Conservation (phyloP, 2,797 vertebrate genomes). For the Neomorphus geoffroyi region DNA sequence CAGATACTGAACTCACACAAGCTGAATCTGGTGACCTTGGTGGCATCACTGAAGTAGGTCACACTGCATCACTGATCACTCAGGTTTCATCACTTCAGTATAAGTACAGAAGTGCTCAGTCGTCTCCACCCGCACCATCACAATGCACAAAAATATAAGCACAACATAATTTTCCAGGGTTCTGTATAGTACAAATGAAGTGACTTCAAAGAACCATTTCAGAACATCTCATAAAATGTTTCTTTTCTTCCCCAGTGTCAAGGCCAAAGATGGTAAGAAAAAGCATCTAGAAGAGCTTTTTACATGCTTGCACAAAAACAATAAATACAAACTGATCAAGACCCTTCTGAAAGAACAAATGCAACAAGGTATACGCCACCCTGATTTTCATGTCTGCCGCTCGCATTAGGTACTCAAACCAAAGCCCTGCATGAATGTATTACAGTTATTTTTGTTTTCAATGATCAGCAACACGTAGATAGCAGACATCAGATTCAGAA, state of each 20-base stretch:
- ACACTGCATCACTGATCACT: background rate
- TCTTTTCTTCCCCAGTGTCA: background rate
- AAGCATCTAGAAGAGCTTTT: background rate
- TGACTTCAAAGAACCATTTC: background rate
- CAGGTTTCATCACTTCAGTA: background rate
- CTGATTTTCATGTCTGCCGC: background rate
- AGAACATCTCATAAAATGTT: background rate
- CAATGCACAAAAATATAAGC: background rate
- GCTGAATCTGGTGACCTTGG: background rate
- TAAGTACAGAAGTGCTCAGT: background rate
- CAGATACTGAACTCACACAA: background rate
- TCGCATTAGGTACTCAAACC: background rate
- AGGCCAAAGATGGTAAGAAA: background rate
- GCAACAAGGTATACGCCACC: background rate
- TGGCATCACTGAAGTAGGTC: background rate
- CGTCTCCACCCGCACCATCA: background rate
- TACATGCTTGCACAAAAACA: background rate
- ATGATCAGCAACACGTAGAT: background rate
- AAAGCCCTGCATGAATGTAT: background rate
- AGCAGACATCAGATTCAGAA: background rate
- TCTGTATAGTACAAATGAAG: background rate
- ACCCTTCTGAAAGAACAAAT: background rate
- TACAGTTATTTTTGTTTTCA: background rate
- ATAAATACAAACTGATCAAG: background rate
- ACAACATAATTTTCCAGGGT: background rate